Percentiles rank a stretch among this genome's conserved stretches.
These are phyloP conservation scores for Coryphaenoides rupestris DNA, from an alignment of 2,113 vertebrate species.

Conservation along the genomic window DNA sequence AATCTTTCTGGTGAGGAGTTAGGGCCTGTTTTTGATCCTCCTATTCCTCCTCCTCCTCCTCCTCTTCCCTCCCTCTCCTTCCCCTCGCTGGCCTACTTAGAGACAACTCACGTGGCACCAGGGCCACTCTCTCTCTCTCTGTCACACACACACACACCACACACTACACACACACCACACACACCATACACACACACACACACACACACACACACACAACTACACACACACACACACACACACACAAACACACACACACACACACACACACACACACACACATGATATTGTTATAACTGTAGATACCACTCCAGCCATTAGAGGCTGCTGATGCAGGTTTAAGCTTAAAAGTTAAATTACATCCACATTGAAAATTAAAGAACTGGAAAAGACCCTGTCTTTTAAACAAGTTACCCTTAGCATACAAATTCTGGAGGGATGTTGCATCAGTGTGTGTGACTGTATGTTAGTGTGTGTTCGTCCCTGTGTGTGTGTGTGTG, in stretches of 20 bases:
- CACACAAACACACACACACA: background rate
- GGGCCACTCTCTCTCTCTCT: background rate
- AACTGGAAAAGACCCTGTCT: slow-evolving; percentile 12
- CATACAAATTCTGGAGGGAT: too few species aligned
- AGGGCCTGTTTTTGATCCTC: slow-evolving; percentile 47
- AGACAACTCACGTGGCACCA: slow-evolving; percentile 58
- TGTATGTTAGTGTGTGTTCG: background rate
- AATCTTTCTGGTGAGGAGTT: slow-evolving; percentile 67
- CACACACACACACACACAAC: background rate
- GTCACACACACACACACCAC: slow-evolving; percentile 1
- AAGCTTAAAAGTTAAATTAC: too few species aligned
- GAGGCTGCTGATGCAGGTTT: too few species aligned
- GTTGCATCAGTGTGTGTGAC: background rate
- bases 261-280: too few species aligned
- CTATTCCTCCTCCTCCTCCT: slow-evolving; percentile 54
- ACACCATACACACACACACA: slow-evolving; percentile 6
- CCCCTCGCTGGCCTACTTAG: slow-evolving; percentile 69
- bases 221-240: background rate
- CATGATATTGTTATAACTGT: too few species aligned
- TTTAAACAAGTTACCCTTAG: slow-evolving; percentile 13
- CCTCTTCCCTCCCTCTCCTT: slow-evolving; percentile 63
- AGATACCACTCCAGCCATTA: background rate
- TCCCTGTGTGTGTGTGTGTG: background rate
- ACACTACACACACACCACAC: too few species aligned
- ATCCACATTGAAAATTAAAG: too few species aligned